Evolutionary conservation across 2,113 vertebrate species (phyloP), one percentile per base, ranked within the genome.

Genomic region (Chaenocephalus aceratus): DNA sequence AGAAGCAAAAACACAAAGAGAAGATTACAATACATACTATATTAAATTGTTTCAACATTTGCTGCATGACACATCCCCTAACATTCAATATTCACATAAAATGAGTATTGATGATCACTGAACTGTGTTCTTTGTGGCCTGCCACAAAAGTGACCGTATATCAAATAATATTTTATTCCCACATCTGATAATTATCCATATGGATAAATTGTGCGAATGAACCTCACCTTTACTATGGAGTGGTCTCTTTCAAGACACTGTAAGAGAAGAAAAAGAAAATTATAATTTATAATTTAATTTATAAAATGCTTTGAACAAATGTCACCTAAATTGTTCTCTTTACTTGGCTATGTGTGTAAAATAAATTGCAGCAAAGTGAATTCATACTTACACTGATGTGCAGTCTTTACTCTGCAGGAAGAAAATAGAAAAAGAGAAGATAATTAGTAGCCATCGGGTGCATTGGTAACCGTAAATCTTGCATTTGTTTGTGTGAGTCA

Each of bases 361-460:
- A 13, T 41, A 61, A 21, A 65, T 60, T 14, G 36, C 1, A 51
- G 18, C 44, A 58, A 14, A 18, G 30, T 49, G 16, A 64, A 71
- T 65, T 51, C 2, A 2, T 78, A 89, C 91, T 92, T 73, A 93
- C 91, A 61, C 8, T 58, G 44, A 66, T 51, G 49, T 30, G n/a
- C 1, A 16, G 48, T 41, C 67, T 79, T 91, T 91, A 93, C 63
- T 93, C 91, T 92, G 86, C 45, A 61, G 11, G 10, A 52, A 46
- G 41, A 48, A 84, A 10, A 23, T 16, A 46, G 36, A 41, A 15
- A 6, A 49, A 12, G 53, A 23, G 9, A 45, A 56, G 44, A 65
- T 52, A 14, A 51, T 71, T 16, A 69, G 41, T 51, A 70, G 41
- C 4, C 12, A 16, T 0, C 1, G 58, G 10, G 6, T 12, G 5